Evolutionary conservation across 2,113 vertebrate species (phyloP).

Genomic region (Rhinopomastus cyanomelas): DNA sequence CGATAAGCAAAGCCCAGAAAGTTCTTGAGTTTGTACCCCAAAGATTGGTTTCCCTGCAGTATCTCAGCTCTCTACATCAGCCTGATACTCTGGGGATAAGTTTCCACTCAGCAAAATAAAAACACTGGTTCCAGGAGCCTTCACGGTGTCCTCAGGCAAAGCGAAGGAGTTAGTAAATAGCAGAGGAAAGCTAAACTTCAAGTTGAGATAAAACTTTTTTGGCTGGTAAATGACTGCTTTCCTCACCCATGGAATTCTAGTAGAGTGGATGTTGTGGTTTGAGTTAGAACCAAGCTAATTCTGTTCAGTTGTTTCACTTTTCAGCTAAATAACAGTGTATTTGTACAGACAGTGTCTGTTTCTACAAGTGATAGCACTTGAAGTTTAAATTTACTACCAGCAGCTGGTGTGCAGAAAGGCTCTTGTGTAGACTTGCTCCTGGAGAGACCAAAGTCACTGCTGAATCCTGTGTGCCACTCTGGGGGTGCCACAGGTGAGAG

Average conservation of each 20-base stretch:
- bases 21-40: neutral
- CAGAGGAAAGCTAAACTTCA: neutral
- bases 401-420: too few relatives aligned
- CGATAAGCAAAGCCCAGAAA: neutral
- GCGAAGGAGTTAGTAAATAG: neutral
- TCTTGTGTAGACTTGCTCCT: too few relatives aligned
- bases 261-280: neutral
- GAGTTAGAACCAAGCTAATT: too few relatives aligned
- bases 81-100: neutral
- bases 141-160: neutral
- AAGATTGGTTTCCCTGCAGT: neutral
- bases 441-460: too few relatives aligned
- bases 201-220: neutral
- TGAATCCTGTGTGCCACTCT: too few relatives aligned
- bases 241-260: neutral
- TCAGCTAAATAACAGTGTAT: too few relatives aligned
- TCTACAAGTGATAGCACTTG: too few relatives aligned
- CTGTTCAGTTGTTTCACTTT: too few relatives aligned
- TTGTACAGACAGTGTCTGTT: too few relatives aligned
- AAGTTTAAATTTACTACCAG: too few relatives aligned
- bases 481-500: too few relatives aligned
- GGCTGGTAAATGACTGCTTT: neutral
- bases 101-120: neutral
- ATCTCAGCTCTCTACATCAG: neutral
- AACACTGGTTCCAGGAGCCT: neutral